Conservation (phyloP, 2,113 vertebrate genomes). For the Limnothrissa miodon region DNA sequence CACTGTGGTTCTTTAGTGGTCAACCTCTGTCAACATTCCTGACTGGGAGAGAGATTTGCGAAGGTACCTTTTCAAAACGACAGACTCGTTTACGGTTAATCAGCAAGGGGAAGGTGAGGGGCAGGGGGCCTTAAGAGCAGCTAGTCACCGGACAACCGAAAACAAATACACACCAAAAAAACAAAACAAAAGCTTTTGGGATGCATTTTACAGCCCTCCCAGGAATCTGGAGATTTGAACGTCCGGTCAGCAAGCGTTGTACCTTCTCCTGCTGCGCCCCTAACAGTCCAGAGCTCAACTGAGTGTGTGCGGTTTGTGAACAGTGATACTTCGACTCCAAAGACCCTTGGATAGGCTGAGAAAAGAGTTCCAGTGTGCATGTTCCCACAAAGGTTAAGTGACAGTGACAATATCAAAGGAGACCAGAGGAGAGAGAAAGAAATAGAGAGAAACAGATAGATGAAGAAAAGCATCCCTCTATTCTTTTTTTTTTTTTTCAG, state of each 20-base stretch:
- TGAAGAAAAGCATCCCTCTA: background rate
- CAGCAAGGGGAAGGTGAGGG: background rate
- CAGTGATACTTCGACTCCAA: slow-evolving; percentile 44
- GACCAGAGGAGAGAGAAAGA: background rate
- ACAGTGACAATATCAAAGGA: slow-evolving; percentile 20
- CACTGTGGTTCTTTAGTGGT: background rate
- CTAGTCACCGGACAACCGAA: background rate
- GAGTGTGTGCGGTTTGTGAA: slow-evolving; percentile 32
- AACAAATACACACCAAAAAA: too few species aligned
- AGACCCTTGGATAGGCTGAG: slow-evolving; percentile 57
- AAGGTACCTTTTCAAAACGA: background rate
- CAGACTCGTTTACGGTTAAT: background rate
- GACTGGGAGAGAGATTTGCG: background rate
- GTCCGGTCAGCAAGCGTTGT: slow-evolving; percentile 21
- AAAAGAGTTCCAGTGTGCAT: slow-evolving; percentile 63
- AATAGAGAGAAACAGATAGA: too few species aligned
- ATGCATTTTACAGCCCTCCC: slow-evolving; percentile 10
- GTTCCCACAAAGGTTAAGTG: background rate
- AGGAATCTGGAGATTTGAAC: slow-evolving; percentile 18
- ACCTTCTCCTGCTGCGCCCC: slow-evolving; percentile 35
- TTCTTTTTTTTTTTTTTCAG: background rate
- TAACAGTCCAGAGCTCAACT: slow-evolving; percentile 66
- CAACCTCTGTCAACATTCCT: background rate
- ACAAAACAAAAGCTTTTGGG: background rate
- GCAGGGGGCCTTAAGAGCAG: background rate